Conservation (phyloP, 2,888 invertebrate genomes). For the Ctena decussata region DNA sequence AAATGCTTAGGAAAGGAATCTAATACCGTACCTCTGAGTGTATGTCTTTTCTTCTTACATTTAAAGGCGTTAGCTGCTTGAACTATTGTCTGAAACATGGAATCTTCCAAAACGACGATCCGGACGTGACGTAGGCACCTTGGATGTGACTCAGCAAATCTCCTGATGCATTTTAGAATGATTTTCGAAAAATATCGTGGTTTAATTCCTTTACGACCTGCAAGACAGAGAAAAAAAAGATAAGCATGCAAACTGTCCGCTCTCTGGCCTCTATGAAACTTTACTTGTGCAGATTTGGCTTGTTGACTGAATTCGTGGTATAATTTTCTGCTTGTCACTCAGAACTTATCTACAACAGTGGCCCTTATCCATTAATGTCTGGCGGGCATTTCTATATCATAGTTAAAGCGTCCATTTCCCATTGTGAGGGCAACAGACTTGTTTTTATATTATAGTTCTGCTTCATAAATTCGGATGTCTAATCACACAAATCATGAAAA, state of each 20-base stretch:
- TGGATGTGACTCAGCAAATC: background rate
- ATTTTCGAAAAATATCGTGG: background rate
- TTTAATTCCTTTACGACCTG: background rate
- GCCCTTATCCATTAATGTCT: too few relatives aligned
- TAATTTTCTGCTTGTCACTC: background rate
- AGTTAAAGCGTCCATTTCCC: too few relatives aligned
- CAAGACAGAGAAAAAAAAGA: background rate
- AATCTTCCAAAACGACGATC: background rate
- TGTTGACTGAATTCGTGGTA: background rate
- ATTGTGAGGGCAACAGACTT: too few relatives aligned
- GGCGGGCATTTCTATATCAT: too few relatives aligned
- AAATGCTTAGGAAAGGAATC: too few relatives aligned
- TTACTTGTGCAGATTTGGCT: background rate
- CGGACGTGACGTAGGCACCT: background rate
- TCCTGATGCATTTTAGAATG: background rate
- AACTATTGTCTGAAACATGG: background rate
- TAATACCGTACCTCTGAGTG: background rate
- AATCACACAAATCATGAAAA: too few relatives aligned
- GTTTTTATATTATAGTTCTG: too few relatives aligned
- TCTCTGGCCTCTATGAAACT: background rate
- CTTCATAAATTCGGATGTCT: too few relatives aligned
- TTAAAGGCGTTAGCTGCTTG: background rate
- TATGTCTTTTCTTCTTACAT: background rate
- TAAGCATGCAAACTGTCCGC: background rate
- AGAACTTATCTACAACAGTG: background rate